Evolutionary conservation across 2,888 invertebrate genomes (phyloP), one percentile per base, ranked within the genome.

Genomic region (Ptilodon capucinus): DNA sequence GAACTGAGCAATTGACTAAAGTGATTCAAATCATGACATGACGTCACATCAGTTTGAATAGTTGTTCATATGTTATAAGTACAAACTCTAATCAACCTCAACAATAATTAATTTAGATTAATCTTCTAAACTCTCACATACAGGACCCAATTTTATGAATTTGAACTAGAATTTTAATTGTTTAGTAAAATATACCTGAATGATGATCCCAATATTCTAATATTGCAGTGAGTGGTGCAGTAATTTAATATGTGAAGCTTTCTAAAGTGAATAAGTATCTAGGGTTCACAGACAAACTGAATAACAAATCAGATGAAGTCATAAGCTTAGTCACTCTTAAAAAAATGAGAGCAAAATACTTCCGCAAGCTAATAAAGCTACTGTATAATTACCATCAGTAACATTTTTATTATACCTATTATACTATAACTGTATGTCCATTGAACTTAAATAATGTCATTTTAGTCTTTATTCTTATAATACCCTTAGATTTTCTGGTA

Each of bases 1-100:
- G 71, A 78, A 76, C 78, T 78, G 74, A 78, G 70, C 79, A 72
- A 72, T 72, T 57, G 51, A 66, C 46, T 60, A 58, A 71, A 69
- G 60, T 65, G 81, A 75, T 79, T 79, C 79, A 76, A 79, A 82
- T 84, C 80, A 81, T 83, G 83, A 79, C 83, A 77, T 64, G 60
- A 74, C 70, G 74, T 71, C 23, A n/a, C 28, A 14, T 32, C 65
- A 65, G 68, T 61, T 64, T 64, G 68, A 48, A 63, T 44, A 48
- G 4, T 56, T 51, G 58, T 56, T 64, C 71, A 77, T 75, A 71
- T 65, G 64, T 68, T 64, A 71, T 68, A 80, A 82, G 84, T 87
- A 86, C 86, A 85, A 86, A 64, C 54, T 48, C 53, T 47, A 53
- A 59, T 58, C 68, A 65, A 57, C 61, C 58, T 58, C 58, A 58